A percentile compares a stretch with the other conserved stretches of the same genome.
phyloP scores from a whole-genome alignment of 1,140 invertebrate species.

The Ectropis grisescens region DNA sequence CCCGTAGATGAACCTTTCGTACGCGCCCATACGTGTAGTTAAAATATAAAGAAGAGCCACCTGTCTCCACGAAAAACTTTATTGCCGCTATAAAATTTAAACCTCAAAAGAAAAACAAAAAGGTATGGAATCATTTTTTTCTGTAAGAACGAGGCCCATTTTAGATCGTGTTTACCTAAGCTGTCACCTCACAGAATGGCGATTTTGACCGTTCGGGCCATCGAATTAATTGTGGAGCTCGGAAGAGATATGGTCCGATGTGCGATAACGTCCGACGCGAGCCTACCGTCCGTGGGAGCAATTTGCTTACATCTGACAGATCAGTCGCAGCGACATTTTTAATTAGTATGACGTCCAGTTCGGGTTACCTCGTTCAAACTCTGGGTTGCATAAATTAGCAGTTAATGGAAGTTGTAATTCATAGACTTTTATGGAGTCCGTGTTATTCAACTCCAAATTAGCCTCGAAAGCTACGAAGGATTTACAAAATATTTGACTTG shows the following conservation, averaged over 20 bases:
- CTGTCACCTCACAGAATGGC: conserved; percentile 66
- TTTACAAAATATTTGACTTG: too few relatives aligned
- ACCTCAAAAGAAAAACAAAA: conserved; percentile 63
- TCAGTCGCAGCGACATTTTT: conserved; percentile 11
- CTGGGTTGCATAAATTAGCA: conserved; percentile 8
- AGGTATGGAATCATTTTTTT: conserved; percentile 41
- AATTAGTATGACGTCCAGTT: conserved; percentile 34
- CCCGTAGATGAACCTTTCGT: conserved; percentile 34
- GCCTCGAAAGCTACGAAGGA: too few relatives aligned
- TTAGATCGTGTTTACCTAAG: conserved; percentile 67
- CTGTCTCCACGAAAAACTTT: conserved; percentile 69
- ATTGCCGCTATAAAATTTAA: conserved; percentile 66
- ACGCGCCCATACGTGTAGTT: conserved; percentile 34
- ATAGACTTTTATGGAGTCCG: too few relatives aligned
- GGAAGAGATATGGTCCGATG: conserved; percentile 59
- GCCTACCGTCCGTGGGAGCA: conserved; percentile 32
- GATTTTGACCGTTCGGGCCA: conserved; percentile 58
- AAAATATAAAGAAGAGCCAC: conserved; percentile 66
- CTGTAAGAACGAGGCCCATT: conserved; percentile 58
- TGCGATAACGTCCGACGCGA: conserved; percentile 41
- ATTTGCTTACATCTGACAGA: conserved; percentile 51
- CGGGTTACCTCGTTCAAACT: conserved; percentile 15
- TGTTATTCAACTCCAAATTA: too few relatives aligned
- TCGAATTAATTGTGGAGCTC: conserved; percentile 63
- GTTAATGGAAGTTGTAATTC: conserved; percentile 14